Conservation (phyloP, 2,113 vertebrate genomes). For the Peromyscus polionotus region DNA sequence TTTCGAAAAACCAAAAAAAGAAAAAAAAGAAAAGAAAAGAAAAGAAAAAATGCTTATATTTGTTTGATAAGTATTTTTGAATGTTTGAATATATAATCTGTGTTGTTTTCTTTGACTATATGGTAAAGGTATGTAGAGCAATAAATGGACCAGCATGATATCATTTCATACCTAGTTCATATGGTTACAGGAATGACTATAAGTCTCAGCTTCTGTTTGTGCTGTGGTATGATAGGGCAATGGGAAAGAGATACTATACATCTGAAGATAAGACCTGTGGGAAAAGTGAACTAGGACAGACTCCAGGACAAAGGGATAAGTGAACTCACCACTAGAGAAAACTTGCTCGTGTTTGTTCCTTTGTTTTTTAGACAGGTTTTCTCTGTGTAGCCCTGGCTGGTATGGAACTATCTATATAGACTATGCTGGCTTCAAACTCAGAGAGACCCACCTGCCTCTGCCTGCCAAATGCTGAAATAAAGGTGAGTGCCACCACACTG, state of each 20-base stretch:
- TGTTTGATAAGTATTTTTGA: slow-evolving; percentile 4
- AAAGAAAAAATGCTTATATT: background rate
- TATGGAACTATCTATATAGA: background rate
- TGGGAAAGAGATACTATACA: background rate
- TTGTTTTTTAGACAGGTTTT: background rate
- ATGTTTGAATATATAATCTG: background rate
- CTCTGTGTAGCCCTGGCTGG: background rate
- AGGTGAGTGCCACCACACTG: background rate
- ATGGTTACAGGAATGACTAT: background rate
- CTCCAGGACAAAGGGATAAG: background rate
- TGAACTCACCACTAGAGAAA: background rate
- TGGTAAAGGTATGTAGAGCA: background rate
- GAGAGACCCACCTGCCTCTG: background rate
- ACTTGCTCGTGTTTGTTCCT: background rate
- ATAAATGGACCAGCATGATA: background rate
- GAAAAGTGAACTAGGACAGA: background rate
- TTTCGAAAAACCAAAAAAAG: too few relatives aligned
- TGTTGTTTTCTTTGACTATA: background rate
- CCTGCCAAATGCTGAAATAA: background rate
- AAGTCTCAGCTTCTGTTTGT: background rate
- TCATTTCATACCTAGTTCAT: background rate
- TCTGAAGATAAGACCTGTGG: background rate
- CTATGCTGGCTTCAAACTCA: background rate
- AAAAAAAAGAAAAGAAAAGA: too few relatives aligned
- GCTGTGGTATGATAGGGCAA: background rate